phyloP scores from a whole-genome alignment of 2,888 invertebrate genomes.

The Chironomus riparius region DNA sequence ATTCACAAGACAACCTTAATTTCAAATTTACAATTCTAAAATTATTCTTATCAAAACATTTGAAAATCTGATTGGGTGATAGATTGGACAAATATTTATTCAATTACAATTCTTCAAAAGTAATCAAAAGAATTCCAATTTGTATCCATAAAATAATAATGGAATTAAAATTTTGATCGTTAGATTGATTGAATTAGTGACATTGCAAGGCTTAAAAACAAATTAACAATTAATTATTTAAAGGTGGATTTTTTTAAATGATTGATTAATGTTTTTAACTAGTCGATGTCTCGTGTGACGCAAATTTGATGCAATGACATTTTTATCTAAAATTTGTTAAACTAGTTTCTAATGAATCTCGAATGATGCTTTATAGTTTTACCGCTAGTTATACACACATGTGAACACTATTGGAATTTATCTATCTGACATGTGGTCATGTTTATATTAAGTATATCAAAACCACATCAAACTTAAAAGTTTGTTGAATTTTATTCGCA shows the following conservation, averaged over 20 bases:
- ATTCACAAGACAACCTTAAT: no score
- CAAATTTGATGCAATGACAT: not conserved
- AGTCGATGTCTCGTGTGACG: not conserved
- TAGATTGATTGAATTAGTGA: not conserved
- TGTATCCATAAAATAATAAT: not conserved
- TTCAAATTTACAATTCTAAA: no score
- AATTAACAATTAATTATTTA: not conserved
- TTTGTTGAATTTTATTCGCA: no score
- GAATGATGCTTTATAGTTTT: not conserved
- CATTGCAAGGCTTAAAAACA: not conserved
- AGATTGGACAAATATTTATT: not conserved
- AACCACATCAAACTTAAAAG: no score
- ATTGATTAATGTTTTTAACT: not conserved
- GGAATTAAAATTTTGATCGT: not conserved
- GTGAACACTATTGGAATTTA: no score
- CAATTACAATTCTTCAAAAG: no score
- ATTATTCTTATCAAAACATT: not conserved
- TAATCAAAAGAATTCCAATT: not conserved
- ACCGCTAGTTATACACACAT: no score
- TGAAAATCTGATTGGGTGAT: not conserved
- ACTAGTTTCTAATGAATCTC: not conserved
- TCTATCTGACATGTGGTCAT: no score
- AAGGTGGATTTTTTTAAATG: not conserved
- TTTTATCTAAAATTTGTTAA: no score
- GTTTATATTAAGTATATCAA: no score